A percentile compares a stretch with the other conserved stretches of the same genome.
Evolutionary conservation across 2,888 invertebrate genomes (phyloP).

Genomic region (Laothoe populi): DNA sequence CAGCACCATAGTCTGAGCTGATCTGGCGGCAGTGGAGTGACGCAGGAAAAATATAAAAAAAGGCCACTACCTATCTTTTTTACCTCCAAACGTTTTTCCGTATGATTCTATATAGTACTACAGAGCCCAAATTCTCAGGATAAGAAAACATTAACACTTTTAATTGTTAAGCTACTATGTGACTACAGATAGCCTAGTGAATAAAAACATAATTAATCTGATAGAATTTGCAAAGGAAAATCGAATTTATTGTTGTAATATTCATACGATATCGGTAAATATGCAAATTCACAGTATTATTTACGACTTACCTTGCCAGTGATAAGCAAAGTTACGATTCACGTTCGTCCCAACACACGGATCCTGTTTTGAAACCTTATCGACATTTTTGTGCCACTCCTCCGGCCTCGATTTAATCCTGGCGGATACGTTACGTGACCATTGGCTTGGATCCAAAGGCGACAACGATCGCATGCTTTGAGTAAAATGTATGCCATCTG

Average conservation of each 20-base stretch:
- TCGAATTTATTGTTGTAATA: not conserved
- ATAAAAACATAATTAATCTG: too few relatives aligned
- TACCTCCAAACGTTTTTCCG: too few relatives aligned
- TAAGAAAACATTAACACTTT: too few relatives aligned
- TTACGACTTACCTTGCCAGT: constrained; percentile 71
- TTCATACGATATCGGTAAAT: not conserved
- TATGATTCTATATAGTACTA: too few relatives aligned
- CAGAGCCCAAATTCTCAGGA: too few relatives aligned
- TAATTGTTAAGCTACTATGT: too few relatives aligned
- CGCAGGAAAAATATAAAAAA: too few relatives aligned
- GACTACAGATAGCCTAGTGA: too few relatives aligned
- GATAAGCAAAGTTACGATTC: constrained; percentile 78
- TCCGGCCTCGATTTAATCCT: constrained; percentile 53
- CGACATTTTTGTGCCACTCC: constrained; percentile 73
- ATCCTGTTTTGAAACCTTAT: constrained; percentile 48
- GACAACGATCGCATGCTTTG: constrained; percentile 50
- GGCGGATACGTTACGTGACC: constrained; percentile 61
- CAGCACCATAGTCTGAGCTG: too few relatives aligned
- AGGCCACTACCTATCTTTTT: too few relatives aligned
- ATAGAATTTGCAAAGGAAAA: not conserved
- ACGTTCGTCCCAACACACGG: constrained; percentile 73
- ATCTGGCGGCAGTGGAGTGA: too few relatives aligned
- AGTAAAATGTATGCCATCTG: constrained; percentile 70
- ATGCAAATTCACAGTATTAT: not conserved
- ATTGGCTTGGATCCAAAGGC: constrained; percentile 51